Percentiles rank a stretch among this genome's conserved stretches.
Conservation (phyloP, 2,888 invertebrate species). For the Drosophila sordidula region DNA sequence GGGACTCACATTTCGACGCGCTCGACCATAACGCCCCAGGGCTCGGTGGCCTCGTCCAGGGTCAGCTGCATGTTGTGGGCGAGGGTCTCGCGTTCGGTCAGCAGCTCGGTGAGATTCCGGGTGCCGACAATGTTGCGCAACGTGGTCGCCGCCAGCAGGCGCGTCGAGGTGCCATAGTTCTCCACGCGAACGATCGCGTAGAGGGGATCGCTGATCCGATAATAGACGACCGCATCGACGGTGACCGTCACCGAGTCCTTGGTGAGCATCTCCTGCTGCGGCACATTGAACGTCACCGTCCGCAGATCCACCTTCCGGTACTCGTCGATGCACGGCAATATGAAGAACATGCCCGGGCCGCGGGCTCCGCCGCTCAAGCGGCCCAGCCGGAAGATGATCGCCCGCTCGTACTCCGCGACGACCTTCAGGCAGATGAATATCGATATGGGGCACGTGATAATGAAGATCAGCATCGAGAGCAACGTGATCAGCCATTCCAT, state of each 20-base stretch:
- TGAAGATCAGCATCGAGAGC: slow-evolving; percentile 89
- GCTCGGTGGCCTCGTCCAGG: slow-evolving; percentile 89
- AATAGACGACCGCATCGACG: slow-evolving; percentile 95
- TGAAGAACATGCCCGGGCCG: slow-evolving; percentile 96
- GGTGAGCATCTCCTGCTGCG: slow-evolving; percentile 98
- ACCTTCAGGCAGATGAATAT: slow-evolving; percentile 94
- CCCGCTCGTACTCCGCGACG: slow-evolving; percentile 94
- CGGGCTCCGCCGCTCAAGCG: slow-evolving; percentile 86
- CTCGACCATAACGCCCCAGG: slow-evolving; percentile 97
- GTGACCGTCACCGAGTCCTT: slow-evolving; percentile 97
- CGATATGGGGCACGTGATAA: slow-evolving; percentile 93
- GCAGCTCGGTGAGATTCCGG: slow-evolving; percentile 94
- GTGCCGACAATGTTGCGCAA: slow-evolving; percentile 96
- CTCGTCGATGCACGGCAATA: slow-evolving; percentile 96
- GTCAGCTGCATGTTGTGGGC: slow-evolving; percentile 95
- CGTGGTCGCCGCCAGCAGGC: slow-evolving; percentile 93
- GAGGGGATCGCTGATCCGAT: slow-evolving; percentile 91
- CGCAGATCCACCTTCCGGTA: slow-evolving; percentile 96
- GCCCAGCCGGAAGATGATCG: slow-evolving; percentile 95
- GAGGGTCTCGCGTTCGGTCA: slow-evolving; percentile 96
- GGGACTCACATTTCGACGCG: slow-evolving; percentile 94
- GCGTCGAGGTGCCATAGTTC: slow-evolving; percentile 93
- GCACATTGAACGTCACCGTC: slow-evolving; percentile 97
- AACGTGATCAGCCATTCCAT: slow-evolving; percentile 91
- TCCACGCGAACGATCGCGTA: slow-evolving; percentile 91